A percentile compares a stretch with the other conserved stretches of the same genome.
Conservation (phyloP, 2,888 invertebrate genomes). For the Sialis fuliginosa region DNA sequence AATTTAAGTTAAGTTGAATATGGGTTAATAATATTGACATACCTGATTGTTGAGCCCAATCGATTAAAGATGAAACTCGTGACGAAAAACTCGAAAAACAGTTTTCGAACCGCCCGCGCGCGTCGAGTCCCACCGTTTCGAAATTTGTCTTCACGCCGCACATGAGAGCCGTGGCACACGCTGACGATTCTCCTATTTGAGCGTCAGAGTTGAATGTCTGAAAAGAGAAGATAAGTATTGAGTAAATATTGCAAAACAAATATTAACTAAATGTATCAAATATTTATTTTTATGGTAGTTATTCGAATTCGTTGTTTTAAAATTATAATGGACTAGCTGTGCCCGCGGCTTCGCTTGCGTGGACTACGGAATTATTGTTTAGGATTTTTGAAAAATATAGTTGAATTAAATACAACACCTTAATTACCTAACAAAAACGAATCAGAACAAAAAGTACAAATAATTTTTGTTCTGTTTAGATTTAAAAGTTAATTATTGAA, state of each 20-base stretch:
- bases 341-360: too few species aligned
- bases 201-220: conserved; percentile 51
- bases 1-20: too few species aligned
- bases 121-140: conserved; percentile 41
- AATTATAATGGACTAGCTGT: too few species aligned
- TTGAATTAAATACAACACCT: too few species aligned
- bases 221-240: conserved; percentile 13
- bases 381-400: too few species aligned
- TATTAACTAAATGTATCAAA: background rate
- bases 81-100: conserved; percentile 35
- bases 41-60: conserved; percentile 43
- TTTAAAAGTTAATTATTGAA: too few species aligned
- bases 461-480: too few species aligned
- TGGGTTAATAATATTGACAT: conserved; percentile 11
- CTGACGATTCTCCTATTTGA: conserved; percentile 49
- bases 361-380: too few species aligned
- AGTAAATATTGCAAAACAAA: background rate
- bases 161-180: conserved; percentile 46
- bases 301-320: too few species aligned
- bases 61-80: conserved; percentile 34
- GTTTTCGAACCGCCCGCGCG: conserved; percentile 35
- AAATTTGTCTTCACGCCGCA: conserved; percentile 50
- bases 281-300: too few species aligned
- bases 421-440: too few species aligned
- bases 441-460: too few species aligned